Evolutionary conservation across 2,888 invertebrate genomes (phyloP).

Genomic region (Urechis unicinctus): DNA sequence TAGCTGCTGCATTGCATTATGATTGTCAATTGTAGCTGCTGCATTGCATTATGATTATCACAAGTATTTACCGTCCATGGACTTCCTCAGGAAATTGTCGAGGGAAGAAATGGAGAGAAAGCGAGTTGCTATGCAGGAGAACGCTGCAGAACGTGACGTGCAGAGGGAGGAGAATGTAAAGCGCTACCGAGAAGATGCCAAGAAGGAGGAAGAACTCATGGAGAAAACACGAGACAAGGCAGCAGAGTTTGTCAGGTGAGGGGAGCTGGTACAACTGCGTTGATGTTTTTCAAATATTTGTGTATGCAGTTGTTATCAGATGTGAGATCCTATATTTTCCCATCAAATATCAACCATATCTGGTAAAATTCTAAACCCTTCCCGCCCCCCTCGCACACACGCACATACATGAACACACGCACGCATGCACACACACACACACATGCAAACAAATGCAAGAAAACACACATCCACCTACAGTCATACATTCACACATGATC

Average conservation of each 20-base stretch:
- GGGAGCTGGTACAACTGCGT: neutral
- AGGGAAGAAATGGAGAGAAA: slow-evolving; percentile 63
- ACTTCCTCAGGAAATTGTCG: slow-evolving; percentile 34
- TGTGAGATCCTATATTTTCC: no score
- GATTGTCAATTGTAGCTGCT: no score
- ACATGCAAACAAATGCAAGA: no score
- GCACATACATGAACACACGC: no score
- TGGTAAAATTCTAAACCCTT: no score
- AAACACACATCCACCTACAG: no score
- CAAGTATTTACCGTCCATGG: neutral
- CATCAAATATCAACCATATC: no score
- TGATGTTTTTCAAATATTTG: neutral
- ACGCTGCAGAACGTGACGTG: slow-evolving; percentile 60
- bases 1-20: no score
- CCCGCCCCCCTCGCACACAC: no score
- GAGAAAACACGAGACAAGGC: slow-evolving; percentile 13
- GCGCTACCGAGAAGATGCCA: slow-evolving; percentile 47
- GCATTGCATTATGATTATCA: neutral
- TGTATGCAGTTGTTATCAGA: neutral
- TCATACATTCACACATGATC: no score
- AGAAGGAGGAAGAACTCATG: slow-evolving; percentile 42
- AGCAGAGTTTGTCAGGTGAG: slow-evolving; percentile 2
- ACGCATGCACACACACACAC: no score
- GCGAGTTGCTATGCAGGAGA: slow-evolving; percentile 74
- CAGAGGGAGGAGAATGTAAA: slow-evolving; percentile 50